Base-by-base conservation (phyloP, 2,888 invertebrate species). In the Pseudococcus jackbeardsleyi region DNA sequence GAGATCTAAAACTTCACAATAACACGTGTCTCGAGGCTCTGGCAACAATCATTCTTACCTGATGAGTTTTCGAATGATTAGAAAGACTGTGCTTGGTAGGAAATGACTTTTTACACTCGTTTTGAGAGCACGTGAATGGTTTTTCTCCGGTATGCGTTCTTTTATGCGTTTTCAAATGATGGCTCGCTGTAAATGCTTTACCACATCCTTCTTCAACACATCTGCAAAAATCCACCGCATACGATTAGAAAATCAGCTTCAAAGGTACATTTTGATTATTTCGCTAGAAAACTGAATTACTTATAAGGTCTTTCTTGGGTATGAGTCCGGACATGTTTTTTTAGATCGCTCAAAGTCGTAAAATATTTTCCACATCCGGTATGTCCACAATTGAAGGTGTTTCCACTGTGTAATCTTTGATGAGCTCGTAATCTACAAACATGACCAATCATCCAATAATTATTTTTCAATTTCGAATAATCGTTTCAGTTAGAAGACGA, bases 321-420 rank as follows among this genome's bases (percentile, higher is more conserved):
- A 91, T 98, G 98, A 39, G 97, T 97, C 89, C 98, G 94, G 90
- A 95, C 94, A 92, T 98, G 98, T 93, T 98, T 98, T 92, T 97
- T 96, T 90, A 98, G 94, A 92, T 98, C 98, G 92, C 97, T 97
- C 89, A 97, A 93, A 22, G 98, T 98, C 11, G 98, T 98, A 92
- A 98, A 98, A 92, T 95, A 96, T 91, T 98, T 98, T 89, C 94
- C 93, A 91, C 98, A 98, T 87, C 96, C 95, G 89, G 93, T 93
- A 89, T 95, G 94, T 90, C 95, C 94, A 92, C 98, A 98, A 92
- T 98, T 97, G 92, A 98, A 98, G 9, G 98, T 98, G 91, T 97
- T 95, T 12, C 98, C 98, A 91, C 96, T 98, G 92, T 98, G 98
- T 89, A 98, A 93, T 90, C 98, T 94, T 92, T 98, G 95, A 92